These are phyloP conservation scores for Euplagia quadripunctaria DNA, from an alignment of 2,888 invertebrate species.

Conservation along the genomic window DNA sequence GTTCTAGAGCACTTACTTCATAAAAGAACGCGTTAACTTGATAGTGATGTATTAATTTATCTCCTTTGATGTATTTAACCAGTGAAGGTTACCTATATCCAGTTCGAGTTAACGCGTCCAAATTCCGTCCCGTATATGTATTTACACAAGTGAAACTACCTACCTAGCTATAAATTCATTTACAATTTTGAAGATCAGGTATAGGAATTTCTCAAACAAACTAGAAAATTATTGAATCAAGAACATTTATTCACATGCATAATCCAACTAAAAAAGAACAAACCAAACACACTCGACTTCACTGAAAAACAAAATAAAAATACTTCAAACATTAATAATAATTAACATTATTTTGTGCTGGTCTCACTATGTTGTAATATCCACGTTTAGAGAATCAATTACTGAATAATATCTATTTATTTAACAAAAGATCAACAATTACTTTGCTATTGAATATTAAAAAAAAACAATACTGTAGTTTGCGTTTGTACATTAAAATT, in stretches of 20 bases:
- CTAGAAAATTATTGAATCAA: constrained; percentile 69
- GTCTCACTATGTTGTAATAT: constrained; percentile 49
- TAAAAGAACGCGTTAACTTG: constrained; percentile 40
- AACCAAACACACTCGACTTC: constrained; percentile 83
- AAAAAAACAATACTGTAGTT: constrained; percentile 39
- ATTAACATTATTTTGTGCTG: constrained; percentile 67
- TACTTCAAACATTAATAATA: constrained; percentile 68
- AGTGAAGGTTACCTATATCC: constrained; percentile 1
- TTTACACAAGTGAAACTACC: constrained; percentile 34
- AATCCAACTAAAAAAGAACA: constrained; percentile 78
- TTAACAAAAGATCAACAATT: constrained; percentile 28
- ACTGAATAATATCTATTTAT: constrained; percentile 16
- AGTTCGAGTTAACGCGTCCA: constrained; percentile 34
- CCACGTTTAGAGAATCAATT: constrained; percentile 16
- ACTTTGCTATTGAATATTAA: constrained; percentile 21
- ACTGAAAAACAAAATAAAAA: constrained; percentile 74
- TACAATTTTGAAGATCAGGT: constrained; percentile 12
- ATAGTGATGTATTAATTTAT: background rate
- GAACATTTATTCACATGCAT: constrained; percentile 87
- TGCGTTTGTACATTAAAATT: constrained; percentile 30
- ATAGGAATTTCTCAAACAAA: constrained; percentile 58
- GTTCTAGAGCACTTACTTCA: constrained; percentile 2
- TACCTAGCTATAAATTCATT: constrained; percentile 20
- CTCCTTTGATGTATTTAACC: constrained; percentile 1
- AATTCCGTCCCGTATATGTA: constrained; percentile 22